Evolutionary conservation across 2,888 invertebrate genomes (phyloP).

Genomic region (Andrena bucephala): DNA sequence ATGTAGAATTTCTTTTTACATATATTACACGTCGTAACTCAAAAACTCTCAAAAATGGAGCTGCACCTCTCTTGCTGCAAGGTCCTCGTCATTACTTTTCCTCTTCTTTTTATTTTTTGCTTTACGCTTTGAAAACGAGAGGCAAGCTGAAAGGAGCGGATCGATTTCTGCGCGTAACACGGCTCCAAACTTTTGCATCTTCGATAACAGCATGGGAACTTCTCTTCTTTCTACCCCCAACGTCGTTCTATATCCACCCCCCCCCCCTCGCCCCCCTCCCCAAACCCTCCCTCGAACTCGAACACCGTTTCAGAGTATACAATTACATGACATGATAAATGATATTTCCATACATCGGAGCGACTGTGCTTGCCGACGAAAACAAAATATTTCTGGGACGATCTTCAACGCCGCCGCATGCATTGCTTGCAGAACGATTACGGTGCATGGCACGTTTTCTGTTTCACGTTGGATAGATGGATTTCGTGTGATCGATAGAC

Average conservation of each 20-base stretch:
- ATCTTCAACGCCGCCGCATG: slow-evolving; percentile 76
- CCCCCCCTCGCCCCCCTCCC: neutral
- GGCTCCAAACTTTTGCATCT: slow-evolving; percentile 32
- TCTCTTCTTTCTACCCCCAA: neutral
- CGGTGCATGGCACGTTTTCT: slow-evolving; percentile 49
- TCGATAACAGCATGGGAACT: slow-evolving; percentile 38
- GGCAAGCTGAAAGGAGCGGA: neutral
- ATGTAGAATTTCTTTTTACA: no score
- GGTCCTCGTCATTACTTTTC: neutral
- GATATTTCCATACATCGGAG: neutral
- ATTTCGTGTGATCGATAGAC: neutral
- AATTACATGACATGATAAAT: slow-evolving; percentile 33
- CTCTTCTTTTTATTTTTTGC: no score
- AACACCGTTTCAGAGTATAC: slow-evolving; percentile 49
- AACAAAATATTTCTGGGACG: slow-evolving; percentile 79
- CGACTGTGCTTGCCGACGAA: slow-evolving; percentile 31
- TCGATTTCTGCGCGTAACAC: slow-evolving; percentile 32
- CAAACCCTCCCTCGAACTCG: slow-evolving; percentile 26
- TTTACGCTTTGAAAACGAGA: neutral
- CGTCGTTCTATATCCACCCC: neutral
- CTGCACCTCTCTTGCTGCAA: no score
- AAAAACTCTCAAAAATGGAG: no score
- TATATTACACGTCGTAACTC: no score
- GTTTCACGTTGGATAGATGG: slow-evolving; percentile 15
- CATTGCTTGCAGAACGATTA: slow-evolving; percentile 34